Conservation (phyloP, 2,797 vertebrate genomes). For the Chromis chromis region DNA sequence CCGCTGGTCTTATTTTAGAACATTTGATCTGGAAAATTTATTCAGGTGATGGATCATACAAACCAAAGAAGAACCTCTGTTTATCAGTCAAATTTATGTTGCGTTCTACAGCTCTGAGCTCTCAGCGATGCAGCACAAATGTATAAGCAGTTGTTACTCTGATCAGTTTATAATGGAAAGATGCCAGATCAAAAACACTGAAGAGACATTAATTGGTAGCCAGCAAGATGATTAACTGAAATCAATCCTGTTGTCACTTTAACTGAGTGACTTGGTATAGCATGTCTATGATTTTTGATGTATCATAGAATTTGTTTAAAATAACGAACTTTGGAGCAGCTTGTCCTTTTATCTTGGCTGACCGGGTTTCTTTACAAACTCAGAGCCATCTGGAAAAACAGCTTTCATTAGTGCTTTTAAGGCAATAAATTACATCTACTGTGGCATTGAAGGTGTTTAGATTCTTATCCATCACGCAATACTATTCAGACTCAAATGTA, state of each 20-base stretch:
- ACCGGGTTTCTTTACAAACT: neutral
- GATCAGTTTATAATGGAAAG: constrained; percentile 39
- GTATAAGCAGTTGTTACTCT: constrained; percentile 28
- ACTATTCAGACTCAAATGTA: neutral
- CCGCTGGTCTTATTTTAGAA: constrained; percentile 71
- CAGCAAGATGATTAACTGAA: neutral
- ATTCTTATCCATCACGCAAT: neutral
- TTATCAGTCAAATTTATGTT: constrained; percentile 59
- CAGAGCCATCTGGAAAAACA: neutral
- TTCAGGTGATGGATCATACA: constrained; percentile 61
- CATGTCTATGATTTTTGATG: neutral
- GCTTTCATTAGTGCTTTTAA: constrained; percentile 20
- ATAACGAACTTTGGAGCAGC: neutral
- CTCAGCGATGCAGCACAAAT: constrained; percentile 29
- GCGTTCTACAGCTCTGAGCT: constrained; percentile 26
- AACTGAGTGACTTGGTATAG: neutral
- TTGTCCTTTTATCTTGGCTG: neutral
- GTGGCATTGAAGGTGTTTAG: neutral
- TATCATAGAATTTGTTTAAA: neutral
- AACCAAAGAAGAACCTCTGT: constrained; percentile 47
- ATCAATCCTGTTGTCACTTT: neutral
- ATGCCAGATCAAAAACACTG: neutral
- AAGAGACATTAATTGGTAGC: neutral
- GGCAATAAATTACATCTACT: constrained; percentile 20
- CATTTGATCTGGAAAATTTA: constrained; percentile 67